Conservation (phyloP, 2,113 vertebrate species). For the Melanostigma gelatinosum region DNA sequence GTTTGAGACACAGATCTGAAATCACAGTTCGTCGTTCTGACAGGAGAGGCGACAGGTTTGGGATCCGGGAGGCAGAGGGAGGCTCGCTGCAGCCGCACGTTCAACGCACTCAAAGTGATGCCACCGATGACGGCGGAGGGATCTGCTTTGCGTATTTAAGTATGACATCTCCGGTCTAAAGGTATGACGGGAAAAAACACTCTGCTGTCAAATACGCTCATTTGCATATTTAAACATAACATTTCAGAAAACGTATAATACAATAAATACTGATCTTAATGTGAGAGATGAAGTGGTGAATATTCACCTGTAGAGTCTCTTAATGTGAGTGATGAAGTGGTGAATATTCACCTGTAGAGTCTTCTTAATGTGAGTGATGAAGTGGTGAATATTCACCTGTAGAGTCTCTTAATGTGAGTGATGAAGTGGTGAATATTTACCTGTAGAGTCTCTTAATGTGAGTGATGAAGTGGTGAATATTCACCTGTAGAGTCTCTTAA, state of each 20-base stretch:
- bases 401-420: too few species aligned
- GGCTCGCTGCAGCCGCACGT: slow-evolving; percentile 53
- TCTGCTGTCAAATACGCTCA: background rate
- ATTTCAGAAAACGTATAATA: too few species aligned
- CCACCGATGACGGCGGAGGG: slow-evolving; percentile 70
- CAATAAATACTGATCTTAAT: too few species aligned
- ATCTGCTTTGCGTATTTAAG: slow-evolving; percentile 71
- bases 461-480: too few species aligned
- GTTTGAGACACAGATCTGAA: slow-evolving; percentile 19
- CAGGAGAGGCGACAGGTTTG: slow-evolving; percentile 37
- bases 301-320: background rate
- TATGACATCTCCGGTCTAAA: slow-evolving; percentile 76
- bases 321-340: too few species aligned
- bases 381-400: too few species aligned
- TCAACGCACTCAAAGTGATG: slow-evolving; percentile 68
- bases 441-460: too few species aligned
- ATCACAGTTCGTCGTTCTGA: too few species aligned
- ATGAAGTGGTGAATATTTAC: too few species aligned
- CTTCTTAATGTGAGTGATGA: too few species aligned
- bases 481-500: too few species aligned
- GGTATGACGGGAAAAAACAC: slow-evolving; percentile 67
- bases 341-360: too few species aligned
- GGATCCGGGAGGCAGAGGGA: slow-evolving; percentile 53
- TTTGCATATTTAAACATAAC: background rate
- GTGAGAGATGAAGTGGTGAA: background rate